Base-by-base conservation (phyloP, 2,888 invertebrate genomes). In the Diarsia brunnea region DNA sequence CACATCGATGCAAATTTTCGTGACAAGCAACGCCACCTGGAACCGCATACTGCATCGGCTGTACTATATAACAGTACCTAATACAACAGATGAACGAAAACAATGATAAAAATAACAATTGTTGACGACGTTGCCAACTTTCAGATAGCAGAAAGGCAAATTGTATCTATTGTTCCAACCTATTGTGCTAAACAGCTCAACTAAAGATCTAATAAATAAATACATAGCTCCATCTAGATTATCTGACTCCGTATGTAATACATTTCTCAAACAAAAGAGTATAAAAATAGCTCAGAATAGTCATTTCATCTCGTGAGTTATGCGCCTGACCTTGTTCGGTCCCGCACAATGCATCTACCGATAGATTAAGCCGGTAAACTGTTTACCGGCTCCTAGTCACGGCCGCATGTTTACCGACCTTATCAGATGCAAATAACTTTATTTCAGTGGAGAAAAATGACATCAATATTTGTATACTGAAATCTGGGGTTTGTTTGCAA, bases 261-360 rank as follows among this genome's bases (percentile, higher is more conserved):
- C 63, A 4, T 53, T 69, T 58, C n/a, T 43, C 3, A 72, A 64
- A 78, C 78, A 77, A 74, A 81, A 63, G 82, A 51, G 4, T 63
- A 7, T 38, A 49, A 63, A 38, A 71, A 53, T 84, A 67, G 51
- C 77, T 70, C 47, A 24, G 21, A 58, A 47, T 5, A 10, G 61
- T 47, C 74, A 74, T 68, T 65, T 45, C 84, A 73, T 67, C 64
- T 73, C 73, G 73, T 47, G 63, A 74, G 60, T 63, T 67, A 85
- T 82, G 73, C 67, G 69, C 82, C 14, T 69, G 86, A 75, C 84
- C 84, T 84, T 84, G 84, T 85, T 38, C 24, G 51, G 53, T 27
- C 72, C 55, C 47, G 21, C 69, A 75, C 75, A 70, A 75, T 82
- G 79, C 74, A 70, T 70, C 58, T 47, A 45, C 24, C 65, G n/a